Percentiles rank a stretch among this genome's conserved stretches.
phyloP scores from a whole-genome alignment of 2,113 vertebrate genomes.

The Herpailurus yagouaroundi region DNA sequence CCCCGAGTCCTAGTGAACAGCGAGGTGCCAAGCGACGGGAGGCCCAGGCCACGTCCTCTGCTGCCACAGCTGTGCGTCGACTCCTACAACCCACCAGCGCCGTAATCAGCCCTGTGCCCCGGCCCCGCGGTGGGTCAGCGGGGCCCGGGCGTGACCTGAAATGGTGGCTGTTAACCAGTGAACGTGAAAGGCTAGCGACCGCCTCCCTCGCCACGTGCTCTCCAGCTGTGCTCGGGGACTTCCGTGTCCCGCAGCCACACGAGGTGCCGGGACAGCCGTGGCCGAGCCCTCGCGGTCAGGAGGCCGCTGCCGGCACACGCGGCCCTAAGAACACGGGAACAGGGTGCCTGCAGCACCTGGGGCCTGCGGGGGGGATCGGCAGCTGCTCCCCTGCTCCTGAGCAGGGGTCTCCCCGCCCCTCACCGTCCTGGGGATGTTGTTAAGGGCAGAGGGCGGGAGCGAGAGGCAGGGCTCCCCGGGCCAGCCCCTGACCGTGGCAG shows the following conservation, averaged over 20 bases:
- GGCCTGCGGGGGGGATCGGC: background rate
- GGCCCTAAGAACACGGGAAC: background rate
- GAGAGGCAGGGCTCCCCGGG: too few relatives aligned
- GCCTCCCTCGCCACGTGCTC: background rate
- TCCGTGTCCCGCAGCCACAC: background rate
- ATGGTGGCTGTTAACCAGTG: background rate
- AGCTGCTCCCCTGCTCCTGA: background rate
- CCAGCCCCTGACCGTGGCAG: background rate
- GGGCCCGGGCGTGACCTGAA: background rate
- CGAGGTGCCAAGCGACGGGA: background rate
- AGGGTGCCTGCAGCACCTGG: background rate
- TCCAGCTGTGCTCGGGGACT: background rate
- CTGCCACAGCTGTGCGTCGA: accelerated
- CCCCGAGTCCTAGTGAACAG: background rate
- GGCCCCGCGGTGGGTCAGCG: background rate
- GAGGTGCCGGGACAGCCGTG: accelerated
- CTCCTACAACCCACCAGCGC: accelerated
- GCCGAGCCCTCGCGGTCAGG: background rate
- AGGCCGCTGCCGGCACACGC: background rate
- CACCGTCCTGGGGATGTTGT: background rate
- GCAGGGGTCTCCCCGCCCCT: background rate
- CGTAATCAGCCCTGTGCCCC: background rate
- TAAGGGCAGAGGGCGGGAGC: accelerated
- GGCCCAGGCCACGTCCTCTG: accelerated
- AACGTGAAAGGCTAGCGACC: background rate